Evolutionary conservation across 1,140 invertebrate genomes (phyloP).

Genomic region (Drosophila nebulosa): DNA sequence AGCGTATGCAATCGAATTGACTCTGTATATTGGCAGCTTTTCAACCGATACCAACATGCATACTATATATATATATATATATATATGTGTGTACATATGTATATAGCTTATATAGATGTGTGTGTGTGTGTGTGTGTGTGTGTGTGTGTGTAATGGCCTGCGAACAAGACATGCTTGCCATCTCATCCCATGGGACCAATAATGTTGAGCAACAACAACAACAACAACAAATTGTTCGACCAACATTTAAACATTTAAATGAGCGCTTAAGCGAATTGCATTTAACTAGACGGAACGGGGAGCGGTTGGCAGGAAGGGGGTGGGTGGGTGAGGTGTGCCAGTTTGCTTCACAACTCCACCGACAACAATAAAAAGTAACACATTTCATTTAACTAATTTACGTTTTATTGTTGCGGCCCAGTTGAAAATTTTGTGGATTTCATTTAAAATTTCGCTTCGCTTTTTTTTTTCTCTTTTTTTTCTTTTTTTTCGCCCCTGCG

Average conservation of each 20-base stretch:
- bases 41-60: background rate
- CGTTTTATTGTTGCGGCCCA: background rate
- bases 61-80: background rate
- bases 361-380: slow-evolving; percentile 10
- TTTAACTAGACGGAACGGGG: background rate
- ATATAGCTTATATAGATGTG: background rate
- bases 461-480: background rate
- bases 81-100: background rate
- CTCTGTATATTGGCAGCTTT: slow-evolving; percentile 22
- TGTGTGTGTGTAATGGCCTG: slow-evolving; percentile 34
- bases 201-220: slow-evolving; percentile 3
- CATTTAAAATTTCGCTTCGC: slow-evolving; percentile 26
- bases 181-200: background rate
- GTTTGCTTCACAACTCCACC: too few species aligned
- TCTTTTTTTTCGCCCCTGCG: slow-evolving; percentile 5
- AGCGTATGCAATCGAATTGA: slow-evolving; percentile 60
- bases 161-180: slow-evolving; percentile 42
- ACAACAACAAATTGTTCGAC: slow-evolving; percentile 20
- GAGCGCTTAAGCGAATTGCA: slow-evolving; percentile 34
- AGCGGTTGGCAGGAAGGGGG: background rate
- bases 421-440: slow-evolving; percentile 24
- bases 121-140: slow-evolving; percentile 18
- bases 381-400: slow-evolving; percentile 51
- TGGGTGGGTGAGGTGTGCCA: background rate
- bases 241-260: slow-evolving; percentile 58